Conservation (phyloP, 2,888 invertebrate species). For the Cepaea hortensis region DNA sequence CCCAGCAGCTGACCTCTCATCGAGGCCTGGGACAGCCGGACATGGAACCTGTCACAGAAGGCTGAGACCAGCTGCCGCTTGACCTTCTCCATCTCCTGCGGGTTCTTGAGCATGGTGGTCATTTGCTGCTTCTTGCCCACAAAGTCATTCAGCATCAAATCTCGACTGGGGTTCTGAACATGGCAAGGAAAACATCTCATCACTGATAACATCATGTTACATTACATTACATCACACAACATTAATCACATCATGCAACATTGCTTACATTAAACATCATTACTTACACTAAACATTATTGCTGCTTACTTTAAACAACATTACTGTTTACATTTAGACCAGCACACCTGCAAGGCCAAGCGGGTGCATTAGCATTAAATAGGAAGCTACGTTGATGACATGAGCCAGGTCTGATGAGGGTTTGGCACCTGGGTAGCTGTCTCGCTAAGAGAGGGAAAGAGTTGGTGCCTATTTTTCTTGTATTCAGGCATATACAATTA, state of each 20-base stretch:
- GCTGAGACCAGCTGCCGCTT: constrained; percentile 72
- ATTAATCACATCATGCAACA: background rate
- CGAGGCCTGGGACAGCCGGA: constrained; percentile 71
- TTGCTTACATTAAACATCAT: background rate
- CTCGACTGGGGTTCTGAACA: constrained; percentile 71
- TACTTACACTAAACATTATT: too few relatives aligned
- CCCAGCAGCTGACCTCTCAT: constrained; percentile 73
- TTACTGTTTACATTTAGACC: too few relatives aligned
- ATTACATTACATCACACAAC: background rate
- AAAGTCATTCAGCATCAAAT: constrained; percentile 74
- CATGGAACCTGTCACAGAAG: constrained; percentile 70
- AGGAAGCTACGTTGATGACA: too few relatives aligned
- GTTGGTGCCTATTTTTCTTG: too few relatives aligned
- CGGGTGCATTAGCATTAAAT: too few relatives aligned
- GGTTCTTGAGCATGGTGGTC: constrained; percentile 68
- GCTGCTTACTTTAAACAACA: too few relatives aligned
- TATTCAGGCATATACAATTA: too few relatives aligned
- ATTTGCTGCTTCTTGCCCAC: constrained; percentile 69
- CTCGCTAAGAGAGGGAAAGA: too few relatives aligned
- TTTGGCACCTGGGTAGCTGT: too few relatives aligned
- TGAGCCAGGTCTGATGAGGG: too few relatives aligned
- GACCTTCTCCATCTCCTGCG: constrained; percentile 72
- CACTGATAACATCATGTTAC: background rate
- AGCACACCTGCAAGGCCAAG: too few relatives aligned
- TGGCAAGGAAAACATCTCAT: background rate